Conservation (phyloP, 2,113 vertebrate genomes). For the Cyprinus carpio region DNA sequence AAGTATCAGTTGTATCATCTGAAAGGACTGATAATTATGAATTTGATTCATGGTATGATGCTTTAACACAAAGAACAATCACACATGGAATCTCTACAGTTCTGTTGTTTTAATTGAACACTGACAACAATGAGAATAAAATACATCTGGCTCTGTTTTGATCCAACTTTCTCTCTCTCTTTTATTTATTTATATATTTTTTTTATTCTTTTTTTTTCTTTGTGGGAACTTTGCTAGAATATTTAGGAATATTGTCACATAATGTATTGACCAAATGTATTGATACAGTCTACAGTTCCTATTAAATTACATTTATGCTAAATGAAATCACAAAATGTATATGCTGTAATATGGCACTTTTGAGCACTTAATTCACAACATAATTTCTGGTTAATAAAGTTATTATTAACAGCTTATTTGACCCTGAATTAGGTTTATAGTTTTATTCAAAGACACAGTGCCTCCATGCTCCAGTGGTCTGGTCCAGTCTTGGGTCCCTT, state of each 20-base stretch:
- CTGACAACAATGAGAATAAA: background rate
- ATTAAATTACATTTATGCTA: background rate
- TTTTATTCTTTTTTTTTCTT: too few relatives aligned
- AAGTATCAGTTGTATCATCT: background rate
- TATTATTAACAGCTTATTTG: background rate
- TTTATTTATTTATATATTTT: too few relatives aligned
- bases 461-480: background rate
- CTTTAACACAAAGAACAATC: too few relatives aligned
- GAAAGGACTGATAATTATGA: background rate
- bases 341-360: background rate
- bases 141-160: background rate
- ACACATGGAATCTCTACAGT: background rate
- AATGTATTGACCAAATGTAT: background rate
- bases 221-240: background rate
- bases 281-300: background rate
- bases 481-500: background rate
- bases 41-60: background rate
- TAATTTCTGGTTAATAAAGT: background rate
- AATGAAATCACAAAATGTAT: background rate
- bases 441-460: slow-evolving; percentile 8
- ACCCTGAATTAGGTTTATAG: background rate
- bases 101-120: background rate
- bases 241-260: background rate
- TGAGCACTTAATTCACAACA: background rate
- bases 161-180: too few relatives aligned